Conservation (phyloP, 2,797 vertebrate genomes). For the Lagodon rhomboides region DNA sequence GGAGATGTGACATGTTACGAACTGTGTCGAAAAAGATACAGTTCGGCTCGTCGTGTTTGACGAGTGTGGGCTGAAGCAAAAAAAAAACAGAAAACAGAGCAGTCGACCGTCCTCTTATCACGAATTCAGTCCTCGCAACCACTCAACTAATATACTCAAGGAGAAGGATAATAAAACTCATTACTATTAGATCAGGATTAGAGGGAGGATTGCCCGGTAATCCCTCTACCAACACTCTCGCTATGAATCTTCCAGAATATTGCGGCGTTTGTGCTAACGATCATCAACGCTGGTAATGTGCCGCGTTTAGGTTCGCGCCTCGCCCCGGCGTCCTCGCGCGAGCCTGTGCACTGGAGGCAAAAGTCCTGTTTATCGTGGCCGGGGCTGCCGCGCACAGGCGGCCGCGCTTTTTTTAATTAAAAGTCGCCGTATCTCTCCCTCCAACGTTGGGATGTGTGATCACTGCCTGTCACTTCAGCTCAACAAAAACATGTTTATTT, state of each 20-base stretch:
- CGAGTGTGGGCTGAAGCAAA: constrained; percentile 19
- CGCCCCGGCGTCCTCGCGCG: constrained; percentile 8
- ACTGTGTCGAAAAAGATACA: constrained; percentile 33
- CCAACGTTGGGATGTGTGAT: constrained; percentile 79
- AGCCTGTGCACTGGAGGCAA: constrained; percentile 42
- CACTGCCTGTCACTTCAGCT: constrained; percentile 81
- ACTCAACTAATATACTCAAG: constrained; percentile 50
- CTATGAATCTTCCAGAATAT: constrained; percentile 39
- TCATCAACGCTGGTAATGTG: constrained; percentile 43
- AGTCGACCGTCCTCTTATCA: constrained; percentile 20
- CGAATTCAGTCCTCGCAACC: constrained; percentile 43
- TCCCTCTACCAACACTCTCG: constrained; percentile 40
- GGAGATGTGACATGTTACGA: constrained; percentile 47
- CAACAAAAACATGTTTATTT: constrained; percentile 85
- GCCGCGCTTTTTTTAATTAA: constrained; percentile 80
- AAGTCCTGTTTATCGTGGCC: constrained; percentile 61
- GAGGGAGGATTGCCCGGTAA: constrained; percentile 46
- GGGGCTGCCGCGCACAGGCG: constrained; percentile 42
- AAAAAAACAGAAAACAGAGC: constrained; percentile 19
- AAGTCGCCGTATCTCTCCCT: constrained; percentile 60
- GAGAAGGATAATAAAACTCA: constrained; percentile 56
- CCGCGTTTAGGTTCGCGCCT: constrained; percentile 31
- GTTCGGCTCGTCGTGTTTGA: constrained; percentile 27
- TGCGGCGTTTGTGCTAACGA: constrained; percentile 42
- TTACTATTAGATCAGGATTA: constrained; percentile 66